A percentile compares a stretch with the other conserved stretches of the same genome.
Evolutionary conservation across 2,888 invertebrate species (phyloP).

Genomic region (Acleris cristana): DNA sequence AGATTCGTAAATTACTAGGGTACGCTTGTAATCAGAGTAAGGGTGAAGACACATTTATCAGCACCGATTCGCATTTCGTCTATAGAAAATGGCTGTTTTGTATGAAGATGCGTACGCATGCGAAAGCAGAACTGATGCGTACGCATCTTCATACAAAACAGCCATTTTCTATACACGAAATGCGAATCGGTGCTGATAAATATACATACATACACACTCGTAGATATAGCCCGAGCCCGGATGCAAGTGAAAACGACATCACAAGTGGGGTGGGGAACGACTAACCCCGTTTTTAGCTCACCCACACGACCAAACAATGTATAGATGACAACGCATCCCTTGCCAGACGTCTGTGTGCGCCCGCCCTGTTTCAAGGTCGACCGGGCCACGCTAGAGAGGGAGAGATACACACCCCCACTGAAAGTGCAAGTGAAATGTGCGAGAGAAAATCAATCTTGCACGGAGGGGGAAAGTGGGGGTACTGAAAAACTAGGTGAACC

Average conservation of each 20-base stretch:
- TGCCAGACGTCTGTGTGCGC: slow-evolving; percentile 61
- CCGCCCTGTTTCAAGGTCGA: slow-evolving; percentile 79
- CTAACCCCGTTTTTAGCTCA: slow-evolving; percentile 73
- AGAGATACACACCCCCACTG: slow-evolving; percentile 62
- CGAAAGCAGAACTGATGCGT: no score
- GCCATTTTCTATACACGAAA: no score
- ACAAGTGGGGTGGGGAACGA: slow-evolving; percentile 55
- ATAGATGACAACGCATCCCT: slow-evolving; percentile 62
- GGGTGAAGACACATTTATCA: no score
- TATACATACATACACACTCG: slow-evolving; percentile 18
- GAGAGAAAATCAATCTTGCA: slow-evolving; percentile 83
- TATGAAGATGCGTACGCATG: no score
- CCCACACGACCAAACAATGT: slow-evolving; percentile 45
- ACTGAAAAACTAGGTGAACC: slow-evolving; percentile 80
- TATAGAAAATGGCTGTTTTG: no score
- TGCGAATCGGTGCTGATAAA: slow-evolving; percentile 64
- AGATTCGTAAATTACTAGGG: slow-evolving; percentile 10
- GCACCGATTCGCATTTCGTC: no score
- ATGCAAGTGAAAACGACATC: slow-evolving; percentile 80
- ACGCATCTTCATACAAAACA: no score
- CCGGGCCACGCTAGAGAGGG: slow-evolving; percentile 62
- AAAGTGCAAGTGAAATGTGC: slow-evolving; percentile 81
- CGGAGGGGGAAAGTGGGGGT: slow-evolving; percentile 59
- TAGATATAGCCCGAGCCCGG: slow-evolving; percentile 55
- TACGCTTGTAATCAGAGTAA: slow-evolving; percentile 8